Base-by-base conservation (phyloP, 2,797 vertebrate species). In the Amazona ochrocephala region DNA sequence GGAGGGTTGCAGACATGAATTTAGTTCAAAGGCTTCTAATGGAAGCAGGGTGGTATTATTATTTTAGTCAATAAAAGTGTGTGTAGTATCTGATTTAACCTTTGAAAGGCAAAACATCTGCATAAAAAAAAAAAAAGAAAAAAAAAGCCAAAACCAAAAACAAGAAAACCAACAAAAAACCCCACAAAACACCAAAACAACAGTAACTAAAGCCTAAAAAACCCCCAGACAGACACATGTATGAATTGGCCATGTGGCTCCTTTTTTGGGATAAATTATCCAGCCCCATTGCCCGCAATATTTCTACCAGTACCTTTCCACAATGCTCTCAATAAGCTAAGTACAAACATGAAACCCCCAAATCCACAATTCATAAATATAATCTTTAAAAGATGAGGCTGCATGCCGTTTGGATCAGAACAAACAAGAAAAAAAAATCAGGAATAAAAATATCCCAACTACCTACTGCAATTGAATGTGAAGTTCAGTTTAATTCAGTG, bases 11-110 rank as follows among this genome's bases (percentile, higher is more conserved):
- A 85, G 61, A 81, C 42, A 50, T 51, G 21, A 94, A 48, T 30
- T 45, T 29, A 83, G 66, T 94, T 92, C 87, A 93, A 93, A 94
- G 62, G 39, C 58, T 81, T 84, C 70, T 93, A 75, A 34, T 79
- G 41, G 34, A 83, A 64, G 61, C 15, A 67, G 44, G 16, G 13
- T 73, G 18, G 45, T 23, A 47, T 47, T 47, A 47, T 47, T 47
- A 47, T 47, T 47, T 47, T 37, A 48, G 18, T 27, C 53, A 62
- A 13, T 66, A 60, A 48, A 84, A 60, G 2, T 60, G 34, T 58
- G 9, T 84, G 50, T 80, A 34, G n/a, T 77, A 60, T 60, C 30
- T 79, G 9, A 64, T 66, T 93, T 87, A 89, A 89, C 56, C 29
- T 51, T 30, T 87, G 39, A 61, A 73, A 77, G 24, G 27, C 24